Percentiles rank a stretch among this genome's conserved stretches.
Conservation (phyloP, 1,140 invertebrate genomes). For the Ceratoteleas bidentatus region DNA sequence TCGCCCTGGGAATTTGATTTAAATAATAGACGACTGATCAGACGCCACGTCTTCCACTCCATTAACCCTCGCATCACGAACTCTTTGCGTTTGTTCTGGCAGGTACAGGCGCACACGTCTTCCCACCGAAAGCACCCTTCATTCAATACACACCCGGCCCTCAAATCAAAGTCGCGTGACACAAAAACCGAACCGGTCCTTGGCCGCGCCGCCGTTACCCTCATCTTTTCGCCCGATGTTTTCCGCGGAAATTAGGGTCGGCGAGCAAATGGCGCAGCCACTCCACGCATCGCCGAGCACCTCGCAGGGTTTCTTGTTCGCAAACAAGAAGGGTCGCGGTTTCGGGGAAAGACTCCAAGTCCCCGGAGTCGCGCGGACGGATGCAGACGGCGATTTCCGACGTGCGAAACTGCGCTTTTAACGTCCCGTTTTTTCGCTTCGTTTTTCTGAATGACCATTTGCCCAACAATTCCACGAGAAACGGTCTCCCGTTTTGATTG, state of each 20-base stretch:
- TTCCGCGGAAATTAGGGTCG: slow-evolving; percentile 44
- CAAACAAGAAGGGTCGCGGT: slow-evolving; percentile 54
- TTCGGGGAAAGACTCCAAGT: slow-evolving; percentile 7
- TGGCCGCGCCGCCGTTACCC: slow-evolving; percentile 16
- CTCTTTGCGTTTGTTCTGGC: slow-evolving; percentile 3
- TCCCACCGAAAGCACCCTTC: slow-evolving; percentile 5
- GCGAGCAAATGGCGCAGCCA: slow-evolving; percentile 42
- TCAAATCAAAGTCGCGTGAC: slow-evolving; percentile 13
- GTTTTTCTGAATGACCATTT: no score
- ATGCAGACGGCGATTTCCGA: no score
- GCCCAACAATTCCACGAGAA: no score
- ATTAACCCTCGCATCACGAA: neutral
- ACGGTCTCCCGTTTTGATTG: no score
- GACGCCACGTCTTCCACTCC: neutral
- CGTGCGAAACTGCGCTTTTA: no score
- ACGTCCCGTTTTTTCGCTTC: no score
- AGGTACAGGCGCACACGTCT: slow-evolving; percentile 1
- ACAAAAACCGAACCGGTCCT: slow-evolving; percentile 4
- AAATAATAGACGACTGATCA: neutral
- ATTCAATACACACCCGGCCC: neutral
- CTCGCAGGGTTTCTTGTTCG: slow-evolving; percentile 53
- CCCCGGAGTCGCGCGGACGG: no score
- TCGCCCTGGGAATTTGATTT: neutral
- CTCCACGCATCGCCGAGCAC: slow-evolving; percentile 16
- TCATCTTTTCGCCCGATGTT: slow-evolving; percentile 38